Base-by-base conservation (phyloP, 1,140 invertebrate species). In the Psilanteris sp. region DNA sequence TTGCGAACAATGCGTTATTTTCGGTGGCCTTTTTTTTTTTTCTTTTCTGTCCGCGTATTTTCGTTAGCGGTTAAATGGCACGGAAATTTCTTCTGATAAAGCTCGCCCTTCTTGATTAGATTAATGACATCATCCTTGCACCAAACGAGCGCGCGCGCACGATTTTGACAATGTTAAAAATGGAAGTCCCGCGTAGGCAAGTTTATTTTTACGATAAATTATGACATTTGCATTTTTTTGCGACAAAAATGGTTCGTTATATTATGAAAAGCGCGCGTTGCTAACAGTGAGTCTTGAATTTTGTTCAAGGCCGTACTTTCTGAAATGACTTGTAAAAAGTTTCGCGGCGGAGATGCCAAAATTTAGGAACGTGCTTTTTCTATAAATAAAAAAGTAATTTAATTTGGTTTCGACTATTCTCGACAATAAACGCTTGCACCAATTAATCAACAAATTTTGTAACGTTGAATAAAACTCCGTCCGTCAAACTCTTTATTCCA, bases 251-350 rank as follows among this genome's bases (percentile, higher is more conserved):
- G 29, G 29, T 22, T 22, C 16, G n/a, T 34, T 32, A n/a, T n/a
- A n/a, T n/a, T n/a, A n/a, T n/a, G 16, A 9, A 22, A 34, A 1
- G 8, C 9, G 7, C 32, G 11, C 27, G 34, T 57, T 57, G 32
- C 34, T 31, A 32, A 32, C 36, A 5, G 1, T 16, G 24, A 5
- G 24, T 37, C 39, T 48, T 34, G 20, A 46, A 7, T 26, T 5
- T 14, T 13, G 32, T 50, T 50, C 43, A 62, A 62, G 57, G 57
- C 10, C 20, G n/a, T 6, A 22, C 10, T 50, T 62, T 62, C 46
- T 11, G 18, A 37, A 29, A 62, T 48, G 10, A 50, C 15, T 29
- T 13, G 29, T 46, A 22, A 31, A 27, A 61, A 44, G 18, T 29
- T 24, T 13, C 8, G 6, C 18, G n/a, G 16, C 36, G 3, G 10